Evolutionary conservation across 2,113 vertebrate genomes (phyloP).

Genomic region (Gila orcuttii): DNA sequence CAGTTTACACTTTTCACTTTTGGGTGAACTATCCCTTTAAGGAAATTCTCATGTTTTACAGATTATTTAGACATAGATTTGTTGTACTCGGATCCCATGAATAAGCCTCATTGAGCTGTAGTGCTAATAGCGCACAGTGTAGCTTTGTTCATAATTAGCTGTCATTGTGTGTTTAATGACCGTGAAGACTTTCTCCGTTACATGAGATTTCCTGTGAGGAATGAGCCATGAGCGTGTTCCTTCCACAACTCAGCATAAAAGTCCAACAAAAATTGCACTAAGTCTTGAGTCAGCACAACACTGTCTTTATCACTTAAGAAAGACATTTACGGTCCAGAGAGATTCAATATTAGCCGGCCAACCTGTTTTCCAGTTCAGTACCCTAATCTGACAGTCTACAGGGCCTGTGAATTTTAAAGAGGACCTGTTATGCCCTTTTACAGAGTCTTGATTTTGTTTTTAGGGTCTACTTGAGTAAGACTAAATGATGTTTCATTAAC

Average conservation of each 20-base stretch:
- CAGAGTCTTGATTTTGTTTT: too few species aligned
- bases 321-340: slow-evolving; percentile 1
- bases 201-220: not conserved
- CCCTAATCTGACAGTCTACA: not conserved
- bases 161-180: slow-evolving; percentile 4
- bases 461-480: too few species aligned
- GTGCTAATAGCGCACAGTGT: not conserved
- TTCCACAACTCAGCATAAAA: slow-evolving; percentile 17
- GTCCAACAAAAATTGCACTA: not conserved
- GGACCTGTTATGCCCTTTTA: too few species aligned
- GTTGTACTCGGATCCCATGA: too few species aligned
- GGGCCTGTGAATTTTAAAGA: not conserved
- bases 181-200: not conserved
- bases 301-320: not conserved
- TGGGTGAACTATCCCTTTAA: too few species aligned
- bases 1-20: too few species aligned
- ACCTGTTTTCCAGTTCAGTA: not conserved
- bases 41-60: too few species aligned
- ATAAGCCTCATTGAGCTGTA: not conserved
- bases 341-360: not conserved
- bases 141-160: slow-evolving; percentile 12
- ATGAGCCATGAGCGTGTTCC: not conserved
- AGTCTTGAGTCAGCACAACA: not conserved
- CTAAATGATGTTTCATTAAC: too few species aligned
- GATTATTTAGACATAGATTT: too few species aligned